Evolutionary conservation across 2,113 vertebrate genomes (phyloP).

Genomic region (Chroicocephalus ridibundus): DNA sequence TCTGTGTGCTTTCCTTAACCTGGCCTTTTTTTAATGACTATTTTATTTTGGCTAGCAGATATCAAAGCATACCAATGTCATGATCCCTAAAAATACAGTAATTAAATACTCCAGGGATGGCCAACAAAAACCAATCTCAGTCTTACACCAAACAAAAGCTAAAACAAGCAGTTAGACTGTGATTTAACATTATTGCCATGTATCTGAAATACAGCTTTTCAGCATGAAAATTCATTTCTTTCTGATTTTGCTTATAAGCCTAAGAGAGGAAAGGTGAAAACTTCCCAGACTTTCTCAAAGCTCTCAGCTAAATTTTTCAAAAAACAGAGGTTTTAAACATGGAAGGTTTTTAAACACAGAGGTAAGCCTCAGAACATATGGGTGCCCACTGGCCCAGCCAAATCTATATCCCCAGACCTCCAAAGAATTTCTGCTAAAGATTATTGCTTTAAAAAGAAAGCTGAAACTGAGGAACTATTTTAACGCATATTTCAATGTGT

Average conservation of each 20-base stretch:
- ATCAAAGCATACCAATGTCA: background rate
- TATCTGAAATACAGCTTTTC: background rate
- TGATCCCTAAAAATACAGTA: background rate
- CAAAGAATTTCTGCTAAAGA: background rate
- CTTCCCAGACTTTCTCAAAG: background rate
- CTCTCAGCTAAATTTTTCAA: background rate
- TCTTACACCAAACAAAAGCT: background rate
- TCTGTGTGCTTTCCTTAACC: background rate
- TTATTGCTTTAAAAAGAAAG: background rate
- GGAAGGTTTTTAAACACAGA: background rate
- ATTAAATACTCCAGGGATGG: background rate
- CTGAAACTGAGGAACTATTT: background rate
- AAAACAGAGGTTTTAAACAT: background rate
- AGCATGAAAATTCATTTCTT: background rate
- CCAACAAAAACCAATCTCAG: background rate
- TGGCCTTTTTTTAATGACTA: background rate
- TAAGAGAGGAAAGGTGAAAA: background rate
- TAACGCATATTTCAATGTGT: background rate
- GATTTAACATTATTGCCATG: background rate
- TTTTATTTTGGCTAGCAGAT: background rate
- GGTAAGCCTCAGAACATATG: background rate
- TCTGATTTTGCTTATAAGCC: background rate
- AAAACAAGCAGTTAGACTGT: background rate
- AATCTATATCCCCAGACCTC: background rate
- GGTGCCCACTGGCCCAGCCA: background rate